Base-by-base conservation (phyloP, 2,113 vertebrate species). In the Perca fluviatilis region DNA sequence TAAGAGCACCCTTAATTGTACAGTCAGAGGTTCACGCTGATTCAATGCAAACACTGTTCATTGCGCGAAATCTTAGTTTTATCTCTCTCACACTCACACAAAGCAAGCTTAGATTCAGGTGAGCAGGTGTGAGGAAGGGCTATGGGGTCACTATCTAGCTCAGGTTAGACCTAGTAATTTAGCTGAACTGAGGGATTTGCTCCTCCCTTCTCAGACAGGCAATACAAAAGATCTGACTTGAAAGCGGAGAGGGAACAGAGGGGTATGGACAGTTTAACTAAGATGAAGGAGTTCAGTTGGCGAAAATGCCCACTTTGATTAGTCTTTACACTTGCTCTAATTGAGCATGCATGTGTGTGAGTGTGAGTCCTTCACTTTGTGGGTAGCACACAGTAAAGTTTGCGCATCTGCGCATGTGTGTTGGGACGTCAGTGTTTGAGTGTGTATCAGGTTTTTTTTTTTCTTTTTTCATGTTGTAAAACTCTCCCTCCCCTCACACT, bases 121-220 rank as follows among this genome's bases (percentile, higher is more conserved):
- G 93, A 94, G 90, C 94, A 95, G 94, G 94, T 95, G 94, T 92
- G 92, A 86, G 79, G 89, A 93, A 88, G 84, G 89, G 85, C 94
- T 94, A 89, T 93, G 92, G 93, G 95, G 94, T 95, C 95, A 93
- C 91, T 96, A 89, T 95, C 95, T 89, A 23, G 76, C 92, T 86
- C 91, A 93, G 91, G 93, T 93, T 91, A 83, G 90, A 95, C 93
- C 95, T 83, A 93, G 92, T 95, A 96, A 96, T 95, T 96, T 96
- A 90, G 92, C 89, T 87, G 85, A 89, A 92, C 89, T 66, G 82
- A 85, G 84, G 91, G 92, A 89, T 94, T 94, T 94, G 82, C 89
- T 92, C 86, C 92, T 94, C 86, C 91, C 90, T 77, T 74, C 91
- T 91, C 87, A 89, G 91, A 93, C 90, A 79, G 84, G 89, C 89